phyloP scores from a whole-genome alignment of 2,797 vertebrate genomes.

The Diplodus sargus region DNA sequence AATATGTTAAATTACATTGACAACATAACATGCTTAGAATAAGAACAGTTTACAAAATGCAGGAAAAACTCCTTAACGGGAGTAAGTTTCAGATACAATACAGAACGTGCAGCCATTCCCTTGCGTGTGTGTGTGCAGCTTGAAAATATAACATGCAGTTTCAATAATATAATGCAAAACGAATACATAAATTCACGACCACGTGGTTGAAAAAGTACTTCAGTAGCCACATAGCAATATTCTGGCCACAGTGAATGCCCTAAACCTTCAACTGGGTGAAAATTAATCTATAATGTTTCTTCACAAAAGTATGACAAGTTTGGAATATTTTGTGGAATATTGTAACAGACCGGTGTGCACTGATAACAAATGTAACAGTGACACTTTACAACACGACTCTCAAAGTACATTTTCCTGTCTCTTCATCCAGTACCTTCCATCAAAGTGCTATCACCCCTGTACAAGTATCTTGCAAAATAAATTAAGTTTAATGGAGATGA shows the following conservation, averaged over 20 bases:
- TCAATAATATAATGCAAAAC: constrained; percentile 39
- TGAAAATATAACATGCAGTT: constrained; percentile 46
- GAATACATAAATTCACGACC: neutral
- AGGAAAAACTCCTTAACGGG: constrained; percentile 24
- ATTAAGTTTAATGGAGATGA: constrained; percentile 23
- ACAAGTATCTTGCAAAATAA: constrained; percentile 29
- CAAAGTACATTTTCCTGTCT: neutral
- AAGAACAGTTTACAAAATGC: constrained; percentile 60
- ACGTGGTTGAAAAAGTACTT: neutral
- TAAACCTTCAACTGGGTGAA: neutral
- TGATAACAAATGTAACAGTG: constrained; percentile 46
- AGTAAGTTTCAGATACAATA: constrained; percentile 3
- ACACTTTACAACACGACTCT: constrained; percentile 16
- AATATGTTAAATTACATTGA: constrained; percentile 78
- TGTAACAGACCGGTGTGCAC: constrained; percentile 56
- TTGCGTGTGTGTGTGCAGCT: neutral
- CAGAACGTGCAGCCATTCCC: constrained; percentile 21
- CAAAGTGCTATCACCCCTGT: constrained; percentile 45
- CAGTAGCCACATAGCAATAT: neutral
- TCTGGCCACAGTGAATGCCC: neutral
- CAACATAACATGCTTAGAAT: constrained; percentile 58
- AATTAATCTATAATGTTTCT: constrained; percentile 1
- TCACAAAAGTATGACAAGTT: constrained; percentile 13
- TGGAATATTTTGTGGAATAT: constrained; percentile 12
- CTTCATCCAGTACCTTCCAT: neutral